These are phyloP conservation scores for Chaetodon trifascialis DNA, from an alignment of 2,113 vertebrate genomes.

Conservation along the genomic window DNA sequence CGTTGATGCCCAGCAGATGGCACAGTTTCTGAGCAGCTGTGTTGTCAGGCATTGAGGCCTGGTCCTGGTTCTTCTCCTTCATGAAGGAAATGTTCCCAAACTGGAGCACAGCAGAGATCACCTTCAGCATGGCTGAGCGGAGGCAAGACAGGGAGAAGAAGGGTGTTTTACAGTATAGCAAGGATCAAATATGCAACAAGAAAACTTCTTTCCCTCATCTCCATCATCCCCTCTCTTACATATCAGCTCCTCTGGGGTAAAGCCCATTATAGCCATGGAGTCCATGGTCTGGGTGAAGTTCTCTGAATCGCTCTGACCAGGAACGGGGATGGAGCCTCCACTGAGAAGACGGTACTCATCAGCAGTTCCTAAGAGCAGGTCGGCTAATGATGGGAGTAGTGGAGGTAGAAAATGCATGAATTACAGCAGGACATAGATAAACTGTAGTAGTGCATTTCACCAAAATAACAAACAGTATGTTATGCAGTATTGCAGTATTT, in stretches of 20 bases:
- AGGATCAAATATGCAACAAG: background rate
- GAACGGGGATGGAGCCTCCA: conserved; percentile 86
- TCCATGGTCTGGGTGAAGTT: conserved; percentile 94
- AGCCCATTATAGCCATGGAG: conserved; percentile 92
- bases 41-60: conserved; percentile 94
- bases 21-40: conserved; percentile 94
- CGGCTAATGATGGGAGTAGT: conserved; percentile 75
- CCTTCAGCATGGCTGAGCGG: conserved; percentile 87
- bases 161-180: conserved; percentile 12
- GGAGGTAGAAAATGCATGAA: background rate
- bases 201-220: background rate
- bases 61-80: conserved; percentile 90
- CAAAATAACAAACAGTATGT: background rate
- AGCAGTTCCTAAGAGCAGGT: conserved; percentile 87
- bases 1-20: conserved; percentile 91
- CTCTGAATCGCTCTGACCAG: conserved; percentile 90
- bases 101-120: conserved; percentile 90
- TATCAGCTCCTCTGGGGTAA: conserved; percentile 87
- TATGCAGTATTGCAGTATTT: background rate
- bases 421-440: background rate
- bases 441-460: background rate
- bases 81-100: conserved; percentile 91
- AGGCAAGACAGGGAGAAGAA: background rate
- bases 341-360: conserved; percentile 91
- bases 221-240: conserved; percentile 81